A percentile compares a stretch with the other conserved stretches of the same genome.
Evolutionary conservation across 2,888 invertebrate species (phyloP).

Genomic region (Cosmia pyralina): DNA sequence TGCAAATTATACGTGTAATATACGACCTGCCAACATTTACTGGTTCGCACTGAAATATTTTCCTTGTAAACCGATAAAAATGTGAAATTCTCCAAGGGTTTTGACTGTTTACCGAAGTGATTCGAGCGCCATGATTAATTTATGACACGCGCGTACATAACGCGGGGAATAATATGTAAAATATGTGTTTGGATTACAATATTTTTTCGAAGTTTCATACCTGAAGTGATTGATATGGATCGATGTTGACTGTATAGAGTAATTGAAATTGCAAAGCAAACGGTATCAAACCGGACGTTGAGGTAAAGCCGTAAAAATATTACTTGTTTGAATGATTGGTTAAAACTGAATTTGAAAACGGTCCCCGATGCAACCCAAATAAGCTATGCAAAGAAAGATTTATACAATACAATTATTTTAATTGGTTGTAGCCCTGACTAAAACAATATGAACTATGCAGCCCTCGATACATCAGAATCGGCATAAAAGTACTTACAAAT

Average conservation of each 20-base stretch:
- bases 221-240: slow-evolving; percentile 36
- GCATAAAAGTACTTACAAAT: slow-evolving; percentile 18
- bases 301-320: not conserved
- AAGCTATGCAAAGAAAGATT: not conserved
- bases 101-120: slow-evolving; percentile 69
- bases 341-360: not conserved
- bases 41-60: slow-evolving; percentile 75
- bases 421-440: not conserved
- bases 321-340: slow-evolving; percentile 13
- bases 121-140: slow-evolving; percentile 67
- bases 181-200: slow-evolving; percentile 46
- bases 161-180: slow-evolving; percentile 46
- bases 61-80: slow-evolving; percentile 80
- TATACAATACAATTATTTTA: not conserved
- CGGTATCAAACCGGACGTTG: not conserved
- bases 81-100: slow-evolving; percentile 73
- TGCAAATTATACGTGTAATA: slow-evolving; percentile 86
- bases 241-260: slow-evolving; percentile 38
- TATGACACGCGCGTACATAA: slow-evolving; percentile 56
- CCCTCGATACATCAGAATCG: not conserved
- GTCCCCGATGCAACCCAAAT: not conserved
- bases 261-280: slow-evolving; percentile 38
- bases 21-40: slow-evolving; percentile 68
- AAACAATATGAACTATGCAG: not conserved
- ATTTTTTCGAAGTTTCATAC: slow-evolving; percentile 39